phyloP scores from a whole-genome alignment of 2,113 vertebrate genomes.

The Felis chaus region DNA sequence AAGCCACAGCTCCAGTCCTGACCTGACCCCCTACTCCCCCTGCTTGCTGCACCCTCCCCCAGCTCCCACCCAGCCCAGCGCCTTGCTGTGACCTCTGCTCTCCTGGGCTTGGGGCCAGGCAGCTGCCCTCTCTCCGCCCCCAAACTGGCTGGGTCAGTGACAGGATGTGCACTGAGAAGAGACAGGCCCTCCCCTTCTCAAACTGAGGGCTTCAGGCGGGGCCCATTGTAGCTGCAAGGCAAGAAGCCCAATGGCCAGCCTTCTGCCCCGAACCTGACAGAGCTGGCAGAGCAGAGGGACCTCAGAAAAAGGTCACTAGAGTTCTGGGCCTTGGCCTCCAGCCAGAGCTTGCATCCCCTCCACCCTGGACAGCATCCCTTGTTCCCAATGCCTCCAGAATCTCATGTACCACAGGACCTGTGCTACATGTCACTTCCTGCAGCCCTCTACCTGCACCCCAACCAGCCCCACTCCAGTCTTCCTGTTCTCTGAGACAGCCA shows the following conservation, averaged over 20 bases:
- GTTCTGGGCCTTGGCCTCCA: neutral
- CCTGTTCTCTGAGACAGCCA: neutral
- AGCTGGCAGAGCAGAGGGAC: neutral
- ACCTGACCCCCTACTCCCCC: slow-evolving; percentile 12
- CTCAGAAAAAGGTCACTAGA: neutral
- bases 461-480: neutral
- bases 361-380: neutral
- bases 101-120: slow-evolving; percentile 65
- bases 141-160: slow-evolving; percentile 47
- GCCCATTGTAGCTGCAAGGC: neutral
- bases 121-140: slow-evolving; percentile 59
- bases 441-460: no score
- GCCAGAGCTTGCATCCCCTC: neutral
- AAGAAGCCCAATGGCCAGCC: slow-evolving; percentile 33
- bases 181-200: neutral
- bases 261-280: neutral
- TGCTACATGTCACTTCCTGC: fast-evolving
- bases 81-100: slow-evolving; percentile 61
- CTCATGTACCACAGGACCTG: neutral
- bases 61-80: slow-evolving; percentile 1
- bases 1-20: slow-evolving; percentile 44
- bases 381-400: neutral
- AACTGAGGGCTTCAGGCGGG: slow-evolving; percentile 5
- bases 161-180: slow-evolving; percentile 59
- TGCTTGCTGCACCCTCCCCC: neutral